These are phyloP conservation scores for Leucophora obtusa DNA, from an alignment of 2,888 invertebrate species.

Conservation along the genomic window DNA sequence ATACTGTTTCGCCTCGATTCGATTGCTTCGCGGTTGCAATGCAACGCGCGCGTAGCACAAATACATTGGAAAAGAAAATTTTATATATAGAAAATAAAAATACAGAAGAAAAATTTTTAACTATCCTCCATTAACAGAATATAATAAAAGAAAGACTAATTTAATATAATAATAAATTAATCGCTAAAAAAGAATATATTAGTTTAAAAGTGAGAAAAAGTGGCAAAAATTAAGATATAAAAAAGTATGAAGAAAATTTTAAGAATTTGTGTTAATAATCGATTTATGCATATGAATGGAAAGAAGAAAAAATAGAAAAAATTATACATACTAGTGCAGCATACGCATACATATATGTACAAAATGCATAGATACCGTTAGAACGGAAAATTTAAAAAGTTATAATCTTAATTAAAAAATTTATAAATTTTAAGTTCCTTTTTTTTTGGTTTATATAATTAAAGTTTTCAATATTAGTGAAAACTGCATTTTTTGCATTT, in stretches of 20 bases:
- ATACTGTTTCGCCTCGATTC: conserved; percentile 65
- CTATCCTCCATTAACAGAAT: neutral
- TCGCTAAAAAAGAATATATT: neutral
- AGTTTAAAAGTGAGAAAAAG: conserved; percentile 15
- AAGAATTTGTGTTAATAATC: conserved; percentile 58
- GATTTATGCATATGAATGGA: conserved; percentile 56
- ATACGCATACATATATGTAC: conserved; percentile 25
- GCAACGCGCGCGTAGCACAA: conserved; percentile 62
- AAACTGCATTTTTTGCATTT: conserved; percentile 57
- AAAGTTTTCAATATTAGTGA: neutral
- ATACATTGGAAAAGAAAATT: conserved; percentile 59
- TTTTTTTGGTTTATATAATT: neutral
- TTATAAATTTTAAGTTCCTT: neutral
- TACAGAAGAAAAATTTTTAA: conserved; percentile 3
- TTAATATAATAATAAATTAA: neutral
- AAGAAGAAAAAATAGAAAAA: conserved; percentile 39
- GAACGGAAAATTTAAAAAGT: neutral
- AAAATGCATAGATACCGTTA: conserved; percentile 43
- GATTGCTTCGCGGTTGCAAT: conserved; percentile 65
- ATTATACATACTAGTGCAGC: conserved; percentile 51
- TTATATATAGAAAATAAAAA: conserved; percentile 28
- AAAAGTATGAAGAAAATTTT: conserved; percentile 31
- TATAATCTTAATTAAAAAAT: neutral
- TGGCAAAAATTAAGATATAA: conserved; percentile 1
- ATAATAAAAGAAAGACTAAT: neutral